Evolutionary conservation across 2,797 vertebrate species (phyloP).

Genomic region (Heterohyrax brucei): DNA sequence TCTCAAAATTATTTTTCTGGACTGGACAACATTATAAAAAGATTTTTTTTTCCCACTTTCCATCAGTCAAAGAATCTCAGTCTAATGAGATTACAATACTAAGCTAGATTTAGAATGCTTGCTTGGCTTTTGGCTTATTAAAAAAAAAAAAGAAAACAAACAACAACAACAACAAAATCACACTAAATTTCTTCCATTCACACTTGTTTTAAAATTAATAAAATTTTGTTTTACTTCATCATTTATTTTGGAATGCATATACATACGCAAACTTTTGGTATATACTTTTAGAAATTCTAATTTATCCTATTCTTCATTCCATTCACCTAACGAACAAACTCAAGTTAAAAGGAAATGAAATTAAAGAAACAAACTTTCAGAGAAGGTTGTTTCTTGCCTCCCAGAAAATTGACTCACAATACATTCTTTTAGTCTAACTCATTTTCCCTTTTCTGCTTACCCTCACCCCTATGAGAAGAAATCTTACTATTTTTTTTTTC

Average conservation of each 20-base stretch:
- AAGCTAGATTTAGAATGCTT: neutral
- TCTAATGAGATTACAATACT: neutral
- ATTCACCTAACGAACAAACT: neutral
- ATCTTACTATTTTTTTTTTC: neutral
- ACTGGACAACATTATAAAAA: neutral
- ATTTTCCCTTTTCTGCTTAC: neutral
- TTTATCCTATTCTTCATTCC: neutral
- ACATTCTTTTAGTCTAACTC: neutral
- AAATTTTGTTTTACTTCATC: neutral
- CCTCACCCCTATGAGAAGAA: neutral
- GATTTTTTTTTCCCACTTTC: neutral
- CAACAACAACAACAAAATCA: neutral
- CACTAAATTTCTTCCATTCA: neutral
- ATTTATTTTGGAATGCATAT: neutral
- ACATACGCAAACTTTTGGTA: neutral
- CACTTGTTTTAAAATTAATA: neutral
- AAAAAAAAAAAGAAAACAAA: neutral
- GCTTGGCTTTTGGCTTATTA: neutral
- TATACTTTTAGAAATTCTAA: neutral
- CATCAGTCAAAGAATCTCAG: neutral
- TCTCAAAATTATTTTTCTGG: neutral
- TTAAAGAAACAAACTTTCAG: neutral
- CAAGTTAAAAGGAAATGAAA: neutral
- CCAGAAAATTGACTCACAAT: neutral
- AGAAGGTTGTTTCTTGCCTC: neutral